These are phyloP conservation scores for Chelonoidis abingdonii DNA, from an alignment of 2,113 vertebrate species.

Conservation along the genomic window DNA sequence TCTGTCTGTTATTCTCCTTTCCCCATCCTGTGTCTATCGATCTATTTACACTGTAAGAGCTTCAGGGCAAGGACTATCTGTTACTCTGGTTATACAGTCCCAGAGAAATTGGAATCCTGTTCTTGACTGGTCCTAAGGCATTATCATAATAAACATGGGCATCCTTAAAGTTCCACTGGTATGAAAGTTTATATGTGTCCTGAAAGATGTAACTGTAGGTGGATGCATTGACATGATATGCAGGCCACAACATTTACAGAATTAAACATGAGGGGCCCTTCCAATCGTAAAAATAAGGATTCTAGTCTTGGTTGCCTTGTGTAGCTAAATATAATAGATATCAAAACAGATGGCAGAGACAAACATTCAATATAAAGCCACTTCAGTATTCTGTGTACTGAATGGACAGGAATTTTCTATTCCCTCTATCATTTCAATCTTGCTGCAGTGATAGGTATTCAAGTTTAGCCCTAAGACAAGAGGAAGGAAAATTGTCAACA, in stretches of 20 bases:
- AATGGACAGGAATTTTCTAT: background rate
- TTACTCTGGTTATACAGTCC: background rate
- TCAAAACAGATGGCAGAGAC: background rate
- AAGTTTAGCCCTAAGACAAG: background rate
- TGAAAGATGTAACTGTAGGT: background rate
- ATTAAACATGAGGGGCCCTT: background rate
- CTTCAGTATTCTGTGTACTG: background rate
- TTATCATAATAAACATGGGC: fast-evolving
- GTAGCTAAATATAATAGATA: background rate
- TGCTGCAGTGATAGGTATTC: background rate
- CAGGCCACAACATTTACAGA: background rate
- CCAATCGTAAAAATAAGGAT: background rate
- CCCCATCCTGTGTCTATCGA: background rate
- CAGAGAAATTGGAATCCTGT: fast-evolving
- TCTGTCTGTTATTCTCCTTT: background rate
- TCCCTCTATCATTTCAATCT: background rate
- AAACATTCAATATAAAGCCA: background rate
- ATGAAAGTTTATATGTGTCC: background rate
- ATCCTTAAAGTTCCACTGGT: background rate
- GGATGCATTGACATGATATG: background rate
- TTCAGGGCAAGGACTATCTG: background rate
- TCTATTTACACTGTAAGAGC: background rate
- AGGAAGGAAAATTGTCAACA: background rate
- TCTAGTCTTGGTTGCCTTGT: background rate
- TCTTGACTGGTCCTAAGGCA: background rate